Evolutionary conservation across 1,140 invertebrate genomes (phyloP).

Genomic region (Lepidurus packardi): DNA sequence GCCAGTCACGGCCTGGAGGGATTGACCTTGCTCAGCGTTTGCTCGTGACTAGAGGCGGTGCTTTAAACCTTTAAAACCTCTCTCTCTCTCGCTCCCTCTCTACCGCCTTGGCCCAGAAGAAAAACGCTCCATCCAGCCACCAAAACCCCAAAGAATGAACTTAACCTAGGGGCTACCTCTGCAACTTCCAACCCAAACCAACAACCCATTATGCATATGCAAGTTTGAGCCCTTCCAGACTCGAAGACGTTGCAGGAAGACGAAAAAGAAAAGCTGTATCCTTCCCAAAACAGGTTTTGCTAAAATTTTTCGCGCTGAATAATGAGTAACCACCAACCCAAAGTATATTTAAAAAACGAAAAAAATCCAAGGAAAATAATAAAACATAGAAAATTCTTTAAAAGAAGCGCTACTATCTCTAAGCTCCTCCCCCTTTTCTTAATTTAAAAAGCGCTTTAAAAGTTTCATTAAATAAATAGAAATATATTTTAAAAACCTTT

Average conservation of each 20-base stretch:
- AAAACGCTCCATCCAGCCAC: neutral
- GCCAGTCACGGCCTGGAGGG: neutral
- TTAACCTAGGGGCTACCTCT: neutral
- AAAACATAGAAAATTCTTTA: no score
- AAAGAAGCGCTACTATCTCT: neutral
- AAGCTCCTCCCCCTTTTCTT: neutral
- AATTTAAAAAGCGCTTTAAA: no score
- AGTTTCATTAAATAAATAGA: no score
- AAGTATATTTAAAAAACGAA: no score
- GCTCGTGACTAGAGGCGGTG: constrained; percentile 16
- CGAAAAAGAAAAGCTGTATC: neutral
- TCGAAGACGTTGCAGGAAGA: neutral
- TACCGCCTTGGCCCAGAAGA: neutral
- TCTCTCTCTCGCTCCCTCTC: neutral
- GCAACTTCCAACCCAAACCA: neutral
- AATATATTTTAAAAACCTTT: constrained; percentile 30
- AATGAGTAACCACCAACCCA: no score
- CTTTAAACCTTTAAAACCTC: constrained; percentile 11
- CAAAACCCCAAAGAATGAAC: neutral
- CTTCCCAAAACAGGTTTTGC: no score
- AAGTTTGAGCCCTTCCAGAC: neutral
- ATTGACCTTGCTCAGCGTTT: constrained; percentile 18
- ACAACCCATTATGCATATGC: constrained; percentile 11
- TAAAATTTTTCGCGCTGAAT: no score
- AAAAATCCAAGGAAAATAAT: neutral